Base-by-base conservation (phyloP, 64 coral and sea anemone species). In the Pocillopora damicornis region DNA sequence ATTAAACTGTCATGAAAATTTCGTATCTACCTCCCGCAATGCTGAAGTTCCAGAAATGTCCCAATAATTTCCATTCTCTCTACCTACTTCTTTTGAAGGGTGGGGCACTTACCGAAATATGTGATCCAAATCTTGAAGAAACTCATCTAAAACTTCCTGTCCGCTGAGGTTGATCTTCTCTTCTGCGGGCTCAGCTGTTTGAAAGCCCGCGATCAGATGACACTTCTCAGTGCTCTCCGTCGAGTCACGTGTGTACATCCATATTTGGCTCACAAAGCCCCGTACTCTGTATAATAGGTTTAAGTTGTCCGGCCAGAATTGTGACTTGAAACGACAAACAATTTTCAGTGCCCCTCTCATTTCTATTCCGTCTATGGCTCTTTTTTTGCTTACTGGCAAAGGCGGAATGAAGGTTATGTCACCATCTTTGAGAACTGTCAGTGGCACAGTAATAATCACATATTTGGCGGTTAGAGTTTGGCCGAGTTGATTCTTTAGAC, bases 281-380 rank as follows among this genome's bases (percentile, higher is more conserved):
- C 62, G 23, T 1, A 83, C 79, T 59, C 34, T 37, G 35, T 58
- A 90, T 63, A 98, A 26, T 5, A 88, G 51, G 57, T 37, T 69
- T 5, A 83, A 13, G 17, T 89, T 88, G 2, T 74, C 59, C 22
- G 86, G 74, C 96, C 96, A 98, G 85, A 98, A 98, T 20, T 59
- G 82, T 65, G 64, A 78, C 77, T 38, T 88, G 4, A 98, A 92
- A 6, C 96, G 88, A 86, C 96, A 98, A 67, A 98, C 93, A 34
- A 98, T 98, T 73, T 98, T 98, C 75, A 98, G 26, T n/a, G 90
- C 96, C 30, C 87, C 79, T 20, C 81, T 81, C 96, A 98, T 95
- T 34, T 98, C 59, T 61, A 98, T 87, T 22, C 56, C 64, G 35
- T 92, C 79, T 75, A 98, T 91, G 11, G 96, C 96, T 82, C 77